Percentiles rank a stretch among this genome's conserved stretches.
Conservation (phyloP, 2,113 vertebrate species). For the Pygoscelis antarcticus region DNA sequence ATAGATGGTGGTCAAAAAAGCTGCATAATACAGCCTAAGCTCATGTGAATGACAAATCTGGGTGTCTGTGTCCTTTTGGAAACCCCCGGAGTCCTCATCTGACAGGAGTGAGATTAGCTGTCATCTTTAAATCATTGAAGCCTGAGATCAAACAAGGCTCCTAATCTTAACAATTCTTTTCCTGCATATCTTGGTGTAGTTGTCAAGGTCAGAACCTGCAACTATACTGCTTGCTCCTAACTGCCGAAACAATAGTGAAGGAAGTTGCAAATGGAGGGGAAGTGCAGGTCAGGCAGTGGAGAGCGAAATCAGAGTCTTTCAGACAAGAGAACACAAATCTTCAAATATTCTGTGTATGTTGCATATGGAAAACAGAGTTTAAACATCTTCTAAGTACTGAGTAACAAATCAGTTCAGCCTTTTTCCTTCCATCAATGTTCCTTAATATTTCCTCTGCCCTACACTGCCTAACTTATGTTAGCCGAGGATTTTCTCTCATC, state of each 20-base stretch:
- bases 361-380: background rate
- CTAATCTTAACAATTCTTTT: constrained; percentile 57
- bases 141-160: constrained; percentile 26
- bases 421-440: background rate
- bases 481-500: background rate
- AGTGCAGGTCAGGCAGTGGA: background rate
- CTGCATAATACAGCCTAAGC: constrained; percentile 60
- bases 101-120: constrained; percentile 47
- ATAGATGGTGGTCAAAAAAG: constrained; percentile 28
- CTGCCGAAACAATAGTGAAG: background rate
- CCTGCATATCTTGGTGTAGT: background rate
- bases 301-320: background rate
- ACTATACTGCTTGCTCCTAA: background rate
- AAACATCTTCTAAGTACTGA: background rate
- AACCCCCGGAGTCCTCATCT: constrained; percentile 40
- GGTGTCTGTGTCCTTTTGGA: constrained; percentile 30
- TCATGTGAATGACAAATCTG: constrained; percentile 55
- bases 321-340: background rate
- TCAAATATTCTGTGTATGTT: background rate
- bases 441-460: background rate
- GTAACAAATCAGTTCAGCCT: background rate
- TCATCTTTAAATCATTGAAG: constrained; percentile 65
- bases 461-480: background rate
- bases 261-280: background rate
- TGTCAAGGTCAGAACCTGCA: constrained; percentile 12